Base-by-base conservation (phyloP, 2,888 invertebrate genomes). In the Drosophila birchii region DNA sequence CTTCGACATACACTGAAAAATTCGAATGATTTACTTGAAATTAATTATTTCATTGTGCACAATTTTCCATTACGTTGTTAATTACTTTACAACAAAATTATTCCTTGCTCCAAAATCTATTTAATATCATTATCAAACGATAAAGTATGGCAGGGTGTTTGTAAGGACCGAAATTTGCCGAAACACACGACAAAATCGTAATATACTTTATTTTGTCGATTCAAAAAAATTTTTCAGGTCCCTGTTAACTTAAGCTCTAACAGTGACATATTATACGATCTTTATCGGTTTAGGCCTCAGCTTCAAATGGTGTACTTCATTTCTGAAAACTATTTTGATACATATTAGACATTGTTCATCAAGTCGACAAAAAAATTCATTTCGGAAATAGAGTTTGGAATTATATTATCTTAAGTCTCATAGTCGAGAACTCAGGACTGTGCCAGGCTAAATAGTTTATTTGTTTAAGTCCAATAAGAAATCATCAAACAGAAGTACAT, bases 1-100 rank as follows among this genome's bases (percentile, higher is more conserved):
- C 62, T 54, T 49, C 55, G 38, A 23, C n/a, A 55, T 44, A 26
- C 67, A 73, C 44, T 66, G 61, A 23, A 39, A 62, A 12, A 36
- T 12, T 11, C 29, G 38, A 7, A 12, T 29, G 0, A 23, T 23
- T 51, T 0, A 1, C 16, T 51, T 51, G 0, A 16, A 32, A 9
- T 49, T 2, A 20, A 29, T 11, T 45, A 5, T 16, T 45, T 26
- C 4, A 4, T 26, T 5, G 5, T 5, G 26, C 4, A 26, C 5
- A 26, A 26, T 26, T 26, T 26, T 26, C 4, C 26, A 5, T 26
- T 26, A 26, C 26, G 26, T 18, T 34, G 9, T 20, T 51, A 5
- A 20, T 20, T 34, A 20, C 14, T 51, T 8, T 12, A 29, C 12
- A 12, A 29, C 8, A n/a, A 7, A 8, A n/a, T 39, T n/a, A 41